phyloP scores from a whole-genome alignment of 2,113 vertebrate species.

The Halcyon malimbica region DNA sequence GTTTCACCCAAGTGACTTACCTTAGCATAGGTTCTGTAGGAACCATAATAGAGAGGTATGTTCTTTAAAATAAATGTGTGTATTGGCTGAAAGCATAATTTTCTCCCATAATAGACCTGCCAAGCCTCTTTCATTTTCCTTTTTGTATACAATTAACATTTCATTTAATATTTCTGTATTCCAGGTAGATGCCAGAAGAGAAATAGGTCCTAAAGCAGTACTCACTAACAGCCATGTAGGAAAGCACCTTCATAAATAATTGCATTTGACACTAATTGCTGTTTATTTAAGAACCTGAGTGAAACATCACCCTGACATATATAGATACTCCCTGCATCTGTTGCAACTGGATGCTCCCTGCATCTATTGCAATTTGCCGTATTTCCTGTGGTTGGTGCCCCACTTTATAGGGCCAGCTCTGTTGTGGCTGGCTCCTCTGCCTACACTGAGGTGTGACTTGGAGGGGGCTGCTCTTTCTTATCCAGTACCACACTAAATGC shows the following conservation, averaged over 20 bases:
- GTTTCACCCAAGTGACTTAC: constrained; percentile 37
- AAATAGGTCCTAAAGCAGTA: constrained; percentile 42
- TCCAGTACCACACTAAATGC: not conserved
- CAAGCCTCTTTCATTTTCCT: not conserved
- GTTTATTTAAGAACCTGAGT: constrained; percentile 19
- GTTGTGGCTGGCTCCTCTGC: not conserved
- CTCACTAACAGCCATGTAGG: not conserved
- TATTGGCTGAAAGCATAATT: constrained; percentile 16
- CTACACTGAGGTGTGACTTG: not conserved
- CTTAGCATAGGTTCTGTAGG: not conserved
- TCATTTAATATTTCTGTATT: constrained; percentile 43
- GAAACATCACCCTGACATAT: not conserved
- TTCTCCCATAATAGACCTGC: not conserved
- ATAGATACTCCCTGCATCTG: not conserved
- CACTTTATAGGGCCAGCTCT: not conserved
- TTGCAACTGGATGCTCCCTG: not conserved
- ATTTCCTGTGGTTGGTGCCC: not conserved
- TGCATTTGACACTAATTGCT: constrained; percentile 54
- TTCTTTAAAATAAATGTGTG: not conserved
- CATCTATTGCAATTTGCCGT: not conserved
- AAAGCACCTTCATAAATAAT: constrained; percentile 28
- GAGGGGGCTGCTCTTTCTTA: not conserved
- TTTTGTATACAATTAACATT: constrained; percentile 51
- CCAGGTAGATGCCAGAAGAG: not conserved
- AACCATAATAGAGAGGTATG: constrained; percentile 20